Base-by-base conservation (phyloP, 2,888 invertebrate genomes). In the Toxonevra muliebris region DNA sequence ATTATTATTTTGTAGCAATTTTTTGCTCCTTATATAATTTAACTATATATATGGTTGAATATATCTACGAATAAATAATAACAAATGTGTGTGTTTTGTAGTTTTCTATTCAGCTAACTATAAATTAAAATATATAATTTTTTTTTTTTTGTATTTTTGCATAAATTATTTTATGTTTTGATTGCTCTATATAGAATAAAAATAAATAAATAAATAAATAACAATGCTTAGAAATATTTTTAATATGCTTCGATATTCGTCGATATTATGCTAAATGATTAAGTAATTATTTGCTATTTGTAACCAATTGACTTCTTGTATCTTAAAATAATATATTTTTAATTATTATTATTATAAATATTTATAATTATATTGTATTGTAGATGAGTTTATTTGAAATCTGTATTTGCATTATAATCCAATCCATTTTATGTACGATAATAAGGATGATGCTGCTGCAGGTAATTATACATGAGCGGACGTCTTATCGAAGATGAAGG, bases 381-480 rank as follows among this genome's bases (percentile, higher is more conserved):
- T 48, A n/a, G 8, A 48, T 48, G 13, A 48, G 13, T 48, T 48
- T n/a, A 48, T 7, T 48, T 48, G 2, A 48, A n/a, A n/a, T 48
- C 15, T 48, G 50, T 15, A 48, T 4, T 48, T 48, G 13, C 15
- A 7, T 43, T 43, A 42, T 58, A n/a, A n/a, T 58, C 30, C 12
- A 13, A 42, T 59, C 9, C n/a, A 59, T 43, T 30, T 65, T 54
- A 78, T 65, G 77, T 73, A 61, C 80, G 73, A 65, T 77, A 79
- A 67, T 76, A 82, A 42, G 82, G 81, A 68, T 77, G 71, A 65
- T 79, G 80, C n/a, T 80, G 79, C 61, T 81, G 80, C 69, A 81
- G 68, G 63, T 82, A 82, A 69, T 82, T 82, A 69, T 82, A 82
- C 59, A 80, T 76, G 50, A 82, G 72, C 13, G 82, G 82, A 57